A percentile compares a stretch with the other conserved stretches of the same genome.
Evolutionary conservation across 2,113 vertebrate species (phyloP).

Genomic region (Indri indri): DNA sequence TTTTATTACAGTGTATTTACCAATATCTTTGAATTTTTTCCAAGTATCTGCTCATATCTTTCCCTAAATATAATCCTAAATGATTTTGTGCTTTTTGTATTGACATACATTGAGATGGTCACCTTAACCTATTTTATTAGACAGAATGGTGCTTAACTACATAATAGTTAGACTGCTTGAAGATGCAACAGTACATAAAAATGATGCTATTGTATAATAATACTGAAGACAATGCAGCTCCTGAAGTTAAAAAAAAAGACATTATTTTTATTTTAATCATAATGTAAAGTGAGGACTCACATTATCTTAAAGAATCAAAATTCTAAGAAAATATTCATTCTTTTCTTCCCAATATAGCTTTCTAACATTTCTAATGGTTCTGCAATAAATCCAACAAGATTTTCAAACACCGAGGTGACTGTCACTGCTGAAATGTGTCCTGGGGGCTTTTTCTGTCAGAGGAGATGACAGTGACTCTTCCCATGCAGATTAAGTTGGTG

Average conservation of each 20-base stretch:
- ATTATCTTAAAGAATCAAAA: constrained; percentile 53
- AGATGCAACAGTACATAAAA: neutral
- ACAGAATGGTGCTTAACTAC: neutral
- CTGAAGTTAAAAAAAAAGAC: neutral
- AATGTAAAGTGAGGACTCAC: neutral
- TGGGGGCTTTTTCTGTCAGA: constrained; percentile 91
- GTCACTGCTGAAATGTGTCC: constrained; percentile 87
- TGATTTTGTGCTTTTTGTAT: neutral
- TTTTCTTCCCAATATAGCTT: constrained; percentile 71
- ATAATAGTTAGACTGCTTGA: neutral
- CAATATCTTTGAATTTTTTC: neutral
- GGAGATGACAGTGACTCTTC: constrained; percentile 92
- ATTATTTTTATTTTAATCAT: constrained; percentile 20
- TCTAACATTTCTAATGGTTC: constrained; percentile 91
- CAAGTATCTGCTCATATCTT: neutral
- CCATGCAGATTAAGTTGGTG: constrained; percentile 96
- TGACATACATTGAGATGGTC: neutral
- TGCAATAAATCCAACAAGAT: constrained; percentile 89
- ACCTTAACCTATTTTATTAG: neutral
- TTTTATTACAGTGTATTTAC: neutral
- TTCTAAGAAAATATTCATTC: constrained; percentile 54
- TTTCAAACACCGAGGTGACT: constrained; percentile 86
- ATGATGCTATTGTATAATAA: neutral
- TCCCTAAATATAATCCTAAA: neutral
- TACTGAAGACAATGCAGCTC: neutral